phyloP scores from a whole-genome alignment of 2,888 invertebrate genomes.

The Scrobipalpa costella region DNA sequence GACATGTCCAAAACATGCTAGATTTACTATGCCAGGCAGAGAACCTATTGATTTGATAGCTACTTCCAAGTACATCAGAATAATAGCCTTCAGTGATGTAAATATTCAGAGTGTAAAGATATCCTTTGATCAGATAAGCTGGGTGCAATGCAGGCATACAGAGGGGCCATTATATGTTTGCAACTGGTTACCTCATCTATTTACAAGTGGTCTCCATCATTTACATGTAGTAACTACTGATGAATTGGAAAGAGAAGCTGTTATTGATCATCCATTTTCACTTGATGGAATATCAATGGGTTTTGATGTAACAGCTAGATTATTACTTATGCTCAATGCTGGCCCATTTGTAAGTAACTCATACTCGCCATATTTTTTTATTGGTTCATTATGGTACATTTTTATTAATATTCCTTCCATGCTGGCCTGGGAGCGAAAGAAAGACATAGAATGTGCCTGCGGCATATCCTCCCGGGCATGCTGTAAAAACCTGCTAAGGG shows the following conservation, averaged over 20 bases:
- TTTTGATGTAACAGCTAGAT: constrained; percentile 85
- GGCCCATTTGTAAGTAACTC: constrained; percentile 83
- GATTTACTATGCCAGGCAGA: constrained; percentile 85
- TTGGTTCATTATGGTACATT: too few species aligned
- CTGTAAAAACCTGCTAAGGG: too few species aligned
- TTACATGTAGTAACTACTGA: constrained; percentile 83
- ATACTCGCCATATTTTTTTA: not conserved
- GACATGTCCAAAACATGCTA: constrained; percentile 95
- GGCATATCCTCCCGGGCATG: too few species aligned
- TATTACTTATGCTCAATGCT: constrained; percentile 89
- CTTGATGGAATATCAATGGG: constrained; percentile 85
- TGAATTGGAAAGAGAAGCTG: constrained; percentile 77
- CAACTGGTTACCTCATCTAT: constrained; percentile 86
- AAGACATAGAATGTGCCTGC: too few species aligned
- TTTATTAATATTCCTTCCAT: too few species aligned
- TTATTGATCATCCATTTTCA: constrained; percentile 86
- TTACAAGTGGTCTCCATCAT: constrained; percentile 84
- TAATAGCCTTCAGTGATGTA: constrained; percentile 88
- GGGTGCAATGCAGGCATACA: constrained; percentile 82
- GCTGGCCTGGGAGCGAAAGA: too few species aligned
- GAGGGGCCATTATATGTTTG: constrained; percentile 87
- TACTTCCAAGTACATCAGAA: constrained; percentile 89
- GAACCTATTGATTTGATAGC: constrained; percentile 86
- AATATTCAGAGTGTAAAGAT: constrained; percentile 84
- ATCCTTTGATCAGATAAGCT: constrained; percentile 83